Percentiles rank a stretch among this genome's conserved stretches.
Evolutionary conservation across 2,888 invertebrate genomes (phyloP).

Genomic region (Athalia cordata): DNA sequence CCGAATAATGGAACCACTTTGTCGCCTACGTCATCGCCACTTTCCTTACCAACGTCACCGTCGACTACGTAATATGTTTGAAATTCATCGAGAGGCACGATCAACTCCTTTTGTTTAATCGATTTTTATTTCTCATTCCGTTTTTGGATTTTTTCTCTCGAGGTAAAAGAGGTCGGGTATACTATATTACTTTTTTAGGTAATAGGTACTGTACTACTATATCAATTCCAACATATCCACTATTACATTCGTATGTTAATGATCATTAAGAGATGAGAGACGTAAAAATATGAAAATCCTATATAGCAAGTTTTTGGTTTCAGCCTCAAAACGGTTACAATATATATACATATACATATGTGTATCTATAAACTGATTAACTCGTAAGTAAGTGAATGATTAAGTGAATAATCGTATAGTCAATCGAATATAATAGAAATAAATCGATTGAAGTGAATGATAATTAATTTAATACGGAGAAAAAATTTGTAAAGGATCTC

Average conservation of each 20-base stretch:
- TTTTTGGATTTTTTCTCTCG: no score
- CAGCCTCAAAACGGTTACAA: background rate
- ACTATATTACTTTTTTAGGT: background rate
- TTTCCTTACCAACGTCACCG: slow-evolving; percentile 67
- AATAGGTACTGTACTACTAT: slow-evolving; percentile 51
- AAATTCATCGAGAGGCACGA: background rate
- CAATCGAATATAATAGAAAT: no score
- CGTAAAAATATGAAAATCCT: slow-evolving; percentile 47
- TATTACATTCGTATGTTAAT: slow-evolving; percentile 43
- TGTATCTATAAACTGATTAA: no score
- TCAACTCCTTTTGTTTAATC: background rate
- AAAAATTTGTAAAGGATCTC: slow-evolving; percentile 25
- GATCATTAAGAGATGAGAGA: slow-evolving; percentile 39
- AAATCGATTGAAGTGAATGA: background rate
- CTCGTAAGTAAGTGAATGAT: no score
- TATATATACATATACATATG: no score
- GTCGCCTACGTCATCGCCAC: slow-evolving; percentile 63
- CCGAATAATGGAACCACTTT: slow-evolving; percentile 53
- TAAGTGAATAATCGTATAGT: no score
- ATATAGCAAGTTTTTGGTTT: slow-evolving; percentile 13
- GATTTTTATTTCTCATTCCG: no score
- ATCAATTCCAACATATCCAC: slow-evolving; percentile 69
- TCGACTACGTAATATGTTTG: slow-evolving; percentile 65
- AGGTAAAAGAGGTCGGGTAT: no score
- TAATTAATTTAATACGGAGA: slow-evolving; percentile 3